A percentile compares a stretch with the other conserved stretches of the same genome.
These are phyloP conservation scores for Rhodophaea formosa DNA, from an alignment of 2,888 invertebrate genomes.

Conservation along the genomic window DNA sequence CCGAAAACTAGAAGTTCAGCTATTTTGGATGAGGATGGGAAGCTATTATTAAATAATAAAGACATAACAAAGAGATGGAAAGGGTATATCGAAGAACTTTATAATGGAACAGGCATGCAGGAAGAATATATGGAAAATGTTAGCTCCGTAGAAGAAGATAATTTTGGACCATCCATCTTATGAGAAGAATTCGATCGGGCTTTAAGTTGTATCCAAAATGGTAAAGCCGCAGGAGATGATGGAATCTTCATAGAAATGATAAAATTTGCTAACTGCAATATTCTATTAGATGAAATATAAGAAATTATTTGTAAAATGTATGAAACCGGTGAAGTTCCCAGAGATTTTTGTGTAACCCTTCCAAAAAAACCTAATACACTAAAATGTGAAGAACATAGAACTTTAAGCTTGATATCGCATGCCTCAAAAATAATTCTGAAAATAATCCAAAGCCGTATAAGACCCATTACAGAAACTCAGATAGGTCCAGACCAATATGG, in stretches of 20 bases:
- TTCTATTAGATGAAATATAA: neutral
- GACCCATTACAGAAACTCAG: too few relatives aligned
- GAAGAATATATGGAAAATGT: too few relatives aligned
- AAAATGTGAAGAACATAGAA: slow-evolving; percentile 4
- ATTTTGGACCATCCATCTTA: too few relatives aligned
- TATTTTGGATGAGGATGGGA: too few relatives aligned
- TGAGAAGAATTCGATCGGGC: neutral
- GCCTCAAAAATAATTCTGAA: neutral
- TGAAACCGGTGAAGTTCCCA: slow-evolving; percentile 7
- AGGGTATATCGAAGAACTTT: too few relatives aligned
- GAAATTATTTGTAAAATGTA: slow-evolving; percentile 8
- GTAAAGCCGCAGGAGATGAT: slow-evolving; percentile 17
- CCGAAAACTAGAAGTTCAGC: too few relatives aligned
- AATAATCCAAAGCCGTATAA: too few relatives aligned
- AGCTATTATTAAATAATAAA: too few relatives aligned
- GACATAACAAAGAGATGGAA: too few relatives aligned
- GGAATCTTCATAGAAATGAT: neutral
- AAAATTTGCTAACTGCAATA: neutral
- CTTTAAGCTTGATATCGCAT: neutral
- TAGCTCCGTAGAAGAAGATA: too few relatives aligned
- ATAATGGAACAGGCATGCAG: too few relatives aligned
- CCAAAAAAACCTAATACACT: slow-evolving; percentile 12
- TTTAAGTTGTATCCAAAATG: slow-evolving; percentile 11
- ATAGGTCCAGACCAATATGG: too few relatives aligned
- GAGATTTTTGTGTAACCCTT: slow-evolving; percentile 1